A percentile compares a stretch with the other conserved stretches of the same genome.
Evolutionary conservation across 1,140 invertebrate species (phyloP).

Genomic region (Cydia splendana): DNA sequence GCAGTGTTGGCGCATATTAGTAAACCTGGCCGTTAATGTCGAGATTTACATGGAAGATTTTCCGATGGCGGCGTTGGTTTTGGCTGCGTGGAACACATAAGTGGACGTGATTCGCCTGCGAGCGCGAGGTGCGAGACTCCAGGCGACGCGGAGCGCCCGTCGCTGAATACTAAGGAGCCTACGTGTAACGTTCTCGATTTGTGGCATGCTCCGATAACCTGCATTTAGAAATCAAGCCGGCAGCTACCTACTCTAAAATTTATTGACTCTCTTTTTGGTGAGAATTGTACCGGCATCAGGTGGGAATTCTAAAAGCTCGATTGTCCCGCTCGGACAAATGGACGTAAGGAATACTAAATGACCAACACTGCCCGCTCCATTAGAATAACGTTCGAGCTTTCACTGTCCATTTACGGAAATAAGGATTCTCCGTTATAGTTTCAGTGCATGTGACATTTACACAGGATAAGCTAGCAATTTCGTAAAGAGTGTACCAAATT

Average conservation of each 20-base stretch:
- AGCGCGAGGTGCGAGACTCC: constrained; percentile 59
- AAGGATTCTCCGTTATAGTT: constrained; percentile 35
- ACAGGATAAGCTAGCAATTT: constrained; percentile 47
- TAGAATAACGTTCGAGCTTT: constrained; percentile 34
- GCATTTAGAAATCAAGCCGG: constrained; percentile 74
- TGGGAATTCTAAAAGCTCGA: constrained; percentile 59
- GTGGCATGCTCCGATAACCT: constrained; percentile 76
- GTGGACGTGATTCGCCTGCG: constrained; percentile 74
- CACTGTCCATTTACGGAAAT: constrained; percentile 41
- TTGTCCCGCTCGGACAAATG: constrained; percentile 53
- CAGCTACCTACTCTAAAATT: constrained; percentile 70
- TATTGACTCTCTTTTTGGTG: constrained; percentile 69
- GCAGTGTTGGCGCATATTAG: constrained; percentile 67
- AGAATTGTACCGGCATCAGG: constrained; percentile 56
- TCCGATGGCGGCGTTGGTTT: constrained; percentile 70
- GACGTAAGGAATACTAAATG: constrained; percentile 55
- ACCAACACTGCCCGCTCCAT: constrained; percentile 34
- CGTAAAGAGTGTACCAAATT: constrained; percentile 46
- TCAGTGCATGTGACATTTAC: constrained; percentile 34
- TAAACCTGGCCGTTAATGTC: constrained; percentile 74
- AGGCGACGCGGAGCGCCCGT: constrained; percentile 56
- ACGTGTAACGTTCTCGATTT: constrained; percentile 71
- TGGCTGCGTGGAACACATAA: constrained; percentile 78
- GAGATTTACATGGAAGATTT: constrained; percentile 78
- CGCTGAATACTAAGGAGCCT: constrained; percentile 74